A percentile compares a stretch with the other conserved stretches of the same genome.
Conservation (phyloP, 2,113 vertebrate species). For the Eurystomus gularis region DNA sequence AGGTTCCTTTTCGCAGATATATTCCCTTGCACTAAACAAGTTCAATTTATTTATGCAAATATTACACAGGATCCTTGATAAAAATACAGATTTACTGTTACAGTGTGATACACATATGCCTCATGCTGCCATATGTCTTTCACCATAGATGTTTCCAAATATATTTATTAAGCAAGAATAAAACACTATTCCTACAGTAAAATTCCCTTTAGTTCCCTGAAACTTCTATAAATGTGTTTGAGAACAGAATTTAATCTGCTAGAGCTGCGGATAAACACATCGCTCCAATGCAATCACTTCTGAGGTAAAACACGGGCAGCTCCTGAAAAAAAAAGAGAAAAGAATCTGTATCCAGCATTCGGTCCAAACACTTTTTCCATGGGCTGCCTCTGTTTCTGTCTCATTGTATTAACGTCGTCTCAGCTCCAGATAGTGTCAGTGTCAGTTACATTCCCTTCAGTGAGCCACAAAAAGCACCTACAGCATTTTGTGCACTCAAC, state of each 20-base stretch:
- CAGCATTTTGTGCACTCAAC: conserved; percentile 57
- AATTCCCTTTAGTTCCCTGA: not conserved
- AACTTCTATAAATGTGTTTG: not conserved
- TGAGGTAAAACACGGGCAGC: not conserved
- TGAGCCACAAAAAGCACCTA: conserved; percentile 55
- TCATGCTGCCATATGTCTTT: not conserved
- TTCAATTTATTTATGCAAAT: not conserved
- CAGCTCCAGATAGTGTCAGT: not conserved
- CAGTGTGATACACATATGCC: not conserved
- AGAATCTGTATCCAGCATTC: not conserved
- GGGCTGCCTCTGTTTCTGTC: not conserved
- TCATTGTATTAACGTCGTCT: not conserved
- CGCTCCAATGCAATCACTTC: not conserved
- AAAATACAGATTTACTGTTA: conserved; percentile 2
- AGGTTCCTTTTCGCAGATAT: not conserved
- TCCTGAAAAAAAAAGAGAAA: not conserved
- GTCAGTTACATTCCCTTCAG: conserved; percentile 42
- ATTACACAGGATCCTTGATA: not conserved
- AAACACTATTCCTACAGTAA: not conserved
- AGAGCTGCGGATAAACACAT: not conserved
- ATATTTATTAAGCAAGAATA: not conserved
- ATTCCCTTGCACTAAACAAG: not conserved
- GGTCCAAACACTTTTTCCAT: not conserved
- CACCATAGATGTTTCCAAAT: not conserved
- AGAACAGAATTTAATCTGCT: not conserved